phyloP scores from a whole-genome alignment of 2,797 vertebrate genomes.

The Oreonectes daqikongensis region DNA sequence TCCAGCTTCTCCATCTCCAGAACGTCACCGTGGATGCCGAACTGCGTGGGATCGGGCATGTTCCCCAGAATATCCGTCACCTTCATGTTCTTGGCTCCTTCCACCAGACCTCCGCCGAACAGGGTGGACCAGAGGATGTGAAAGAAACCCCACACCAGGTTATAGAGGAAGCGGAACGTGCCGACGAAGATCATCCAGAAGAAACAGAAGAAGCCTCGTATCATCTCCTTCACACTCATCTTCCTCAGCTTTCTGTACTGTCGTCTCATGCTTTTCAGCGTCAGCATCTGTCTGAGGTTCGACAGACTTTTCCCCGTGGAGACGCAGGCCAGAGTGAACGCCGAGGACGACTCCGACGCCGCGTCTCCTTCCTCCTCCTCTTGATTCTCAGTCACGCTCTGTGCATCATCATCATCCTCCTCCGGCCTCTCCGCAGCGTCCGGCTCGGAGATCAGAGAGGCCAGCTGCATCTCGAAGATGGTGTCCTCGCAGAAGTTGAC shows the following conservation, averaged over 20 bases:
- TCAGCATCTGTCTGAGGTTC: constrained; percentile 82
- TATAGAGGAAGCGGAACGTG: constrained; percentile 84
- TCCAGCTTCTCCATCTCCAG: constrained; percentile 90
- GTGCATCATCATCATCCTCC: constrained; percentile 80
- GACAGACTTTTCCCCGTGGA: constrained; percentile 83
- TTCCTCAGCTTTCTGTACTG: constrained; percentile 88
- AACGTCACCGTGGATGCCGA: constrained; percentile 94
- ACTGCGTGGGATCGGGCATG: constrained; percentile 99
- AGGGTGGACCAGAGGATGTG: constrained; percentile 94
- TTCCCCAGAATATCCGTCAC: constrained; percentile 97
- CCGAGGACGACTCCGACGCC: constrained; percentile 85
- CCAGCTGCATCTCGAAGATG: constrained; percentile 98
- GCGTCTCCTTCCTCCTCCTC: constrained; percentile 83
- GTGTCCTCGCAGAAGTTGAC: constrained; percentile 99
- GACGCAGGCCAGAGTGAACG: constrained; percentile 87
- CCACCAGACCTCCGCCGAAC: constrained; percentile 94
- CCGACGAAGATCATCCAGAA: constrained; percentile 90
- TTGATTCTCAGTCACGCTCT: constrained; percentile 74
- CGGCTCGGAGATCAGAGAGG: constrained; percentile 94
- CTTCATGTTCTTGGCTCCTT: constrained; percentile 98
- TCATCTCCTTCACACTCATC: constrained; percentile 90
- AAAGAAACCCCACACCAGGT: constrained; percentile 89
- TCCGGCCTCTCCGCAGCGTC: constrained; percentile 84
- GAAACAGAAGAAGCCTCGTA: constrained; percentile 88
- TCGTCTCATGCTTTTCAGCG: constrained; percentile 86